phyloP scores from a whole-genome alignment of 2,113 vertebrate species.

The Steatornis caripensis region DNA sequence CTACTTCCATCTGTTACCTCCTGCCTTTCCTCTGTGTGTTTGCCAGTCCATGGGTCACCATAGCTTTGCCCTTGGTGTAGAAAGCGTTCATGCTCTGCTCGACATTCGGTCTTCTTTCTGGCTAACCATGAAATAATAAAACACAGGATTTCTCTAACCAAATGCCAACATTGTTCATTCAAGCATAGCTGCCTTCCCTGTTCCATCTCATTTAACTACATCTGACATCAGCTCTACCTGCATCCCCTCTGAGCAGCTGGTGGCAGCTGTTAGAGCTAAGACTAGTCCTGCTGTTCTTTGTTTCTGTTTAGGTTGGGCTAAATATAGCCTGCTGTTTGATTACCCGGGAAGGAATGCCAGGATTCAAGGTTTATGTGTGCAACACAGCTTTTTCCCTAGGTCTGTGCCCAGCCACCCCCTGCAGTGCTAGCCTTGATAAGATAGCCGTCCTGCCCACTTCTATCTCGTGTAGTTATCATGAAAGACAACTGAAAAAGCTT shows the following conservation, averaged over 20 bases:
- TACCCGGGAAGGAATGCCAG: not conserved
- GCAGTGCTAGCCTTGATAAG: not conserved
- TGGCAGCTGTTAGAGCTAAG: slow-evolving; percentile 24
- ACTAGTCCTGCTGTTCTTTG: not conserved
- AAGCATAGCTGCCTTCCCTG: not conserved
- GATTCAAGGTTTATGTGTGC: not conserved
- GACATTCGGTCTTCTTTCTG: not conserved
- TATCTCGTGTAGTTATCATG: not conserved
- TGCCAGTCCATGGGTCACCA: not conserved
- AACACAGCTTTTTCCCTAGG: not conserved
- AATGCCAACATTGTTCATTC: not conserved
- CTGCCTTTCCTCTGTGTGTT: not conserved
- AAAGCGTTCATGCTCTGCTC: not conserved
- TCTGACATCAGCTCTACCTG: slow-evolving; percentile 41
- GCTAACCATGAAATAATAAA: not conserved
- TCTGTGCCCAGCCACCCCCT: not conserved
- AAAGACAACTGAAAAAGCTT: not conserved
- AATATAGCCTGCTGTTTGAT: slow-evolving; percentile 36
- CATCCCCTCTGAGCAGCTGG: slow-evolving; percentile 4
- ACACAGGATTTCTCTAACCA: not conserved
- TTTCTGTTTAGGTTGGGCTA: slow-evolving; percentile 49
- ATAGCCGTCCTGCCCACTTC: not conserved
- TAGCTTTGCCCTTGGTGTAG: not conserved
- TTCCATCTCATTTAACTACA: slow-evolving; percentile 42
- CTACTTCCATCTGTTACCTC: not conserved